phyloP scores from a whole-genome alignment of 2,113 vertebrate species.

The Oceanites oceanicus region DNA sequence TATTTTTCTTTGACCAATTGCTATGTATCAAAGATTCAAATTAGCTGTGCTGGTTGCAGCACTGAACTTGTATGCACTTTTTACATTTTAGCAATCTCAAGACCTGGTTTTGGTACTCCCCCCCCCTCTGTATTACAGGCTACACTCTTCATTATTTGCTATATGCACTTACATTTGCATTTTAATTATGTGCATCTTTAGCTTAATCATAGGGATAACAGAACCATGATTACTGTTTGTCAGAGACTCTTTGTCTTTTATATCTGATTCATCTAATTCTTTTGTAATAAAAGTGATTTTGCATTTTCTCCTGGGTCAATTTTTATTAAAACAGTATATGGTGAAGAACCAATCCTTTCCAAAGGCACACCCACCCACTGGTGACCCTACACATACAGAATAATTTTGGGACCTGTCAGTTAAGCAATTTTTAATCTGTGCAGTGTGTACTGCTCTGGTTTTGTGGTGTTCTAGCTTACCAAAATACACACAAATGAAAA shows the following conservation, averaged over 20 bases:
- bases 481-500: not conserved
- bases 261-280: not conserved
- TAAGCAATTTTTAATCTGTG: not conserved
- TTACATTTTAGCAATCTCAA: not conserved
- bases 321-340: not conserved
- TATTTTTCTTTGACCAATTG: not conserved
- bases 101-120: not conserved
- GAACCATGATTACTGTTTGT: not conserved
- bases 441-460: not conserved
- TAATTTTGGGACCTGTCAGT: not conserved
- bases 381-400: not conserved
- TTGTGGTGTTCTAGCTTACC: not conserved
- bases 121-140: not conserved
- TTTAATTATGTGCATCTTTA: not conserved
- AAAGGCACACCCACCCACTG: not conserved
- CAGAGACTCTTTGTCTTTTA: not conserved
- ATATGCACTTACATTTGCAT: not conserved
- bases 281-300: not conserved
- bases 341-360: not conserved
- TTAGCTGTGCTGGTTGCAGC: not conserved
- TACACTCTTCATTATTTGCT: not conserved
- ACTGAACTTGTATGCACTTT: not conserved
- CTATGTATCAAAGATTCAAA: not conserved
- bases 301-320: not conserved
- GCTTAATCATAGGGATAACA: not conserved